phyloP scores from a whole-genome alignment of 2,888 invertebrate genomes.

The Pandemis corylana region DNA sequence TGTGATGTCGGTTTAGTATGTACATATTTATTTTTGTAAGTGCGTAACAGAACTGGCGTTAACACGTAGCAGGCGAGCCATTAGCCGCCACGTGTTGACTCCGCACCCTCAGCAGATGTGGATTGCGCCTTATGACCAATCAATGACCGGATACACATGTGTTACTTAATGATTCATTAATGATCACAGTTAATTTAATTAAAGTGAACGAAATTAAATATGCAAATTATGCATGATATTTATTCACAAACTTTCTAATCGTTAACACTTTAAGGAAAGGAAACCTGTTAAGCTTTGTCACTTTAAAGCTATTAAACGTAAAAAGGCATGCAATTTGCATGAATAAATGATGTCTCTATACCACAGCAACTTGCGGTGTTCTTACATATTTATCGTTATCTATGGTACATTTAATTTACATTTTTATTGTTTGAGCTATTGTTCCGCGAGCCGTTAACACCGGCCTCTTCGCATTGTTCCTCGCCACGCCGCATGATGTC shows the following conservation, averaged over 20 bases:
- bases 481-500: slow-evolving; percentile 64
- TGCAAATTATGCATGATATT: slow-evolving; percentile 11
- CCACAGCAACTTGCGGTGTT: slow-evolving; percentile 25
- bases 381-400: slow-evolving; percentile 45
- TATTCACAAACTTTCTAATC: slow-evolving; percentile 14
- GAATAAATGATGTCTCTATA: slow-evolving; percentile 24
- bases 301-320: slow-evolving; percentile 18
- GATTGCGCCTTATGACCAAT: slow-evolving; percentile 58
- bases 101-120: slow-evolving; percentile 63
- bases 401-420: slow-evolving; percentile 58
- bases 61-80: slow-evolving; percentile 63
- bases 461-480: slow-evolving; percentile 65
- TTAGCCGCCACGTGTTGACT: slow-evolving; percentile 71
- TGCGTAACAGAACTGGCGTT: slow-evolving; percentile 51
- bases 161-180: slow-evolving; percentile 59
- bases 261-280: slow-evolving; percentile 11
- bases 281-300: slow-evolving; percentile 15
- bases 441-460: slow-evolving; percentile 64
- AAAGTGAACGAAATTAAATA: slow-evolving; percentile 2
- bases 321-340: slow-evolving; percentile 13
- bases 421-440: slow-evolving; percentile 64
- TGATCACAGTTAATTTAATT: slow-evolving; percentile 46
- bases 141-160: slow-evolving; percentile 56
- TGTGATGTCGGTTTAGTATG: slow-evolving; percentile 18
- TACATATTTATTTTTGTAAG: slow-evolving; percentile 48